Base-by-base conservation (phyloP, 1,140 invertebrate species). In the Agraylea sexmaculata region DNA sequence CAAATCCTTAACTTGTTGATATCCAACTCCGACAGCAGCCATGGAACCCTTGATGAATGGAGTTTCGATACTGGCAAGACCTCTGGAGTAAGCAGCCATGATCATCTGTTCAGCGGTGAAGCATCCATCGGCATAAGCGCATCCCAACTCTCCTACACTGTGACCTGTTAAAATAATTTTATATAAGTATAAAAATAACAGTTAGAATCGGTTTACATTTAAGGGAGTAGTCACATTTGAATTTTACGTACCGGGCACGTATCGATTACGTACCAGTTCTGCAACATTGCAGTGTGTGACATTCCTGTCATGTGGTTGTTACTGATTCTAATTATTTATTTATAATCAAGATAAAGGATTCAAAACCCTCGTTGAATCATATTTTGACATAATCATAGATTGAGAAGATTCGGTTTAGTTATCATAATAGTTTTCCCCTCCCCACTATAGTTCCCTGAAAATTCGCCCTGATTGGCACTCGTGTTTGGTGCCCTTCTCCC, bases 91-190 rank as follows among this genome's bases (percentile, higher is more conserved):
- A 8, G 87, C 78, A 15, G 80, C 71, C 8, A 88, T 53, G 36
- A 92, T 76, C 61, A 84, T 84, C 64, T 93, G 77, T 55, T 90
- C 82, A 2, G 77, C 72, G 6, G 84, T 87, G 40, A 91, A 69
- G 40, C 79, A 81, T 2, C 83, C 85, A 62, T 92, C 88, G 25
- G 84, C 85, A 67, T 93, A 93, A 12, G 79, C 83, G 62, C 87
- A 92, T 2, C 83, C 87, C n/a, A 88, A 56, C 62, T 88, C 84
- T 16, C 85, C 85, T 1, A 85, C 83, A n/a, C 87, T 90, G 57
- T 92, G 87, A 3, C 60, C 61, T 65, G 31, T 16, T 16, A 6
- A 22, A 15, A 42, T 20, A 37, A 35, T 19, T 35, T 18, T 7
- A 3, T n/a, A 16, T 35, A 35, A 3, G 22, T 35, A 35, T n/a